Conservation (phyloP, 2,888 invertebrate species). For the Cheilosia grossa region DNA sequence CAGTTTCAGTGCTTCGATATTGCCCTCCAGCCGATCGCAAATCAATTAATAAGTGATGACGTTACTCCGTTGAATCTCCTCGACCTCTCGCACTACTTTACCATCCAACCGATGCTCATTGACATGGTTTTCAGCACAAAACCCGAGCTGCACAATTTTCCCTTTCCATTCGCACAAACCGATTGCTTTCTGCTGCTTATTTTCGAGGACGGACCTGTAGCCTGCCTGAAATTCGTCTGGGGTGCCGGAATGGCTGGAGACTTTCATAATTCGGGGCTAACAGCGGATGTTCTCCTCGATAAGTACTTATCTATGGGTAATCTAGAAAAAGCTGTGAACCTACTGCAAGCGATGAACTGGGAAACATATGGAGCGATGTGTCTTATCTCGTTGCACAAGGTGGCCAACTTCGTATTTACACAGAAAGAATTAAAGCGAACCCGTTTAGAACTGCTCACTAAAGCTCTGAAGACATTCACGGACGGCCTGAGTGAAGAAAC, state of each 20-base stretch:
- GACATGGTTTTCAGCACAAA: constrained; percentile 86
- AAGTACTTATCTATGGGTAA: constrained; percentile 87
- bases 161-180: constrained; percentile 82
- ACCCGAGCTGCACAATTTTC: constrained; percentile 82
- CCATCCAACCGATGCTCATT: constrained; percentile 84
- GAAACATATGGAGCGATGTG: constrained; percentile 89
- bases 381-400: constrained; percentile 89
- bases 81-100: constrained; percentile 85
- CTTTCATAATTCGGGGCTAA: constrained; percentile 84
- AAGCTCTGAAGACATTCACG: constrained; percentile 92
- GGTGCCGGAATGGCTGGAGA: constrained; percentile 83
- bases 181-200: constrained; percentile 85
- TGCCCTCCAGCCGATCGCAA: constrained; percentile 87
- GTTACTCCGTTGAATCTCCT: constrained; percentile 86
- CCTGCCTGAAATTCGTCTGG: constrained; percentile 84
- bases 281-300: constrained; percentile 86
- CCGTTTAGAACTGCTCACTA: constrained; percentile 86
- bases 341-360: constrained; percentile 90
- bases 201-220: constrained; percentile 87
- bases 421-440: constrained; percentile 79
- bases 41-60: constrained; percentile 88
- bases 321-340: constrained; percentile 88
- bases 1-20: constrained; percentile 91
- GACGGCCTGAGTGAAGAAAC: constrained; percentile 87
- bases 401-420: constrained; percentile 86